Conservation (phyloP, 1,140 invertebrate genomes). For the Bradysia coprophila region DNA sequence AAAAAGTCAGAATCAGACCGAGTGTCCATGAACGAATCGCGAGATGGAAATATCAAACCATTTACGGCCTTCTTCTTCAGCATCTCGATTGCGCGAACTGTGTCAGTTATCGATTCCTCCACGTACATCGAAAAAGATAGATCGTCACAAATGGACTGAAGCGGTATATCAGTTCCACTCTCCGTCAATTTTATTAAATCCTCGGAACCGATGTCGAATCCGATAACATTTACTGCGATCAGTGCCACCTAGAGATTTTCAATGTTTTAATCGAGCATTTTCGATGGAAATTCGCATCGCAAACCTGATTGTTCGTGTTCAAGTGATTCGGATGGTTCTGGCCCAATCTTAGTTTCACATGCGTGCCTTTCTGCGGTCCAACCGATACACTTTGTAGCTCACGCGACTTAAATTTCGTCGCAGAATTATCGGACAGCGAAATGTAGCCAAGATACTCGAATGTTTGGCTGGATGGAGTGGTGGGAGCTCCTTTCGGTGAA, state of each 20-base stretch:
- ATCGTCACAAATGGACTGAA: conserved; percentile 78
- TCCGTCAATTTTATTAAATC: background rate
- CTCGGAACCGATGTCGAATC: conserved; percentile 31
- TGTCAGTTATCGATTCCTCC: conserved; percentile 74
- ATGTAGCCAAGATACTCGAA: conserved; percentile 66
- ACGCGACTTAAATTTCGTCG: conserved; percentile 61
- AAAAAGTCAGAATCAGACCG: too few relatives aligned
- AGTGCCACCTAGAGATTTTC: conserved; percentile 36
- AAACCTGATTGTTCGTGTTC: conserved; percentile 12
- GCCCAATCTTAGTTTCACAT: conserved; percentile 67
- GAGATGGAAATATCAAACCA: conserved; percentile 25
- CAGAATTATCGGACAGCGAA: conserved; percentile 60
- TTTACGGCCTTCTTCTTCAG: conserved; percentile 71
- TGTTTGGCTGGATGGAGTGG: conserved; percentile 23
- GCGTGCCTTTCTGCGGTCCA: conserved; percentile 54
- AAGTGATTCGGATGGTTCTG: conserved; percentile 76
- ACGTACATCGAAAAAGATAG: conserved; percentile 96
- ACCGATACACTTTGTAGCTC: conserved; percentile 74
- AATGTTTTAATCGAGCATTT: too few relatives aligned
- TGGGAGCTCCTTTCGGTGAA: conserved; percentile 21
- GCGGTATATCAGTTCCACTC: conserved; percentile 10
- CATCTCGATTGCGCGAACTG: conserved; percentile 71
- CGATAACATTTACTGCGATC: conserved; percentile 59
- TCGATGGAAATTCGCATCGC: too few relatives aligned
- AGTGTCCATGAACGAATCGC: conserved; percentile 7